These are phyloP conservation scores for Anabacerthia variegaticeps DNA, from an alignment of 2,797 vertebrate genomes.

Conservation along the genomic window DNA sequence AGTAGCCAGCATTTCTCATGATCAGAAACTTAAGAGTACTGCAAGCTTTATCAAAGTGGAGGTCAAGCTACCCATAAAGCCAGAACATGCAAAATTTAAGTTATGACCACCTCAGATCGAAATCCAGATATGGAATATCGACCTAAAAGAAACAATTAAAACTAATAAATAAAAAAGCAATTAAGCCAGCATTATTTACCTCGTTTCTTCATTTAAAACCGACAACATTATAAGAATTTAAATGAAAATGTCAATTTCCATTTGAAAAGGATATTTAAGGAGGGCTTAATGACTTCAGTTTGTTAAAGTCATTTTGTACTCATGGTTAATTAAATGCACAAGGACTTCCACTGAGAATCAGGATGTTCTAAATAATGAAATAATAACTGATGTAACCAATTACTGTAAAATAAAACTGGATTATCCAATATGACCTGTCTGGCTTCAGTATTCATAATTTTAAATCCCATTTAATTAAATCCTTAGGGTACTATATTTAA, in stretches of 20 bases:
- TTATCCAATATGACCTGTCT: conserved; percentile 60
- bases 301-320: conserved; percentile 40
- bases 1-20: neutral
- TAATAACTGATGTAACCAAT: conserved; percentile 64
- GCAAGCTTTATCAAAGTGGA: neutral
- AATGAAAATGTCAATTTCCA: conserved; percentile 1
- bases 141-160: neutral
- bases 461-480: conserved; percentile 71
- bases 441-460: conserved; percentile 41
- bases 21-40: neutral
- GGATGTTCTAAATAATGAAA: conserved; percentile 60
- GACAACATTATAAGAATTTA: neutral
- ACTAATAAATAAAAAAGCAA: neutral
- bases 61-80: neutral
- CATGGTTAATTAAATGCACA: conserved; percentile 44
- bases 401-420: conserved; percentile 67
- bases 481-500: conserved; percentile 43
- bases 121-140: neutral
- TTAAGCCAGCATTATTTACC: neutral
- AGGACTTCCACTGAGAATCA: conserved; percentile 51
- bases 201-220: neutral
- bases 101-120: neutral
- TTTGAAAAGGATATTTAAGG: conserved; percentile 17
- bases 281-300: conserved; percentile 2
- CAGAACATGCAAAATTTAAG: neutral